Conservation (phyloP, 2,888 invertebrate species). For the Tipula helvola region DNA sequence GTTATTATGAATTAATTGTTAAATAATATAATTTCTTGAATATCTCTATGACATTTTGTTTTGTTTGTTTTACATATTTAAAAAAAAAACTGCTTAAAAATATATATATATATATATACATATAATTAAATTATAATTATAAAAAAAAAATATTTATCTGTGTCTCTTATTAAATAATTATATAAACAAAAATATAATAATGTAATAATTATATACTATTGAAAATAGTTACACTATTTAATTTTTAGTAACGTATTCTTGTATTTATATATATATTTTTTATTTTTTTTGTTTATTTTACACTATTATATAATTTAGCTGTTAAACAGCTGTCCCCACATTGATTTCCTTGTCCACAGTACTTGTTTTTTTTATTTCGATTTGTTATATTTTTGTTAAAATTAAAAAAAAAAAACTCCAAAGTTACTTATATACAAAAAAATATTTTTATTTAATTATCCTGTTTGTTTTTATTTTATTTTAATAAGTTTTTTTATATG, state of each 20-base stretch:
- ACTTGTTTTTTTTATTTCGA: not conserved
- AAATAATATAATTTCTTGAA: not conserved
- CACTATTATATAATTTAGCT: not conserved
- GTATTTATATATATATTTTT: not conserved
- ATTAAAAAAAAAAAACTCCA: not conserved
- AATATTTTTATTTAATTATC: not conserved
- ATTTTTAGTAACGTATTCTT: not conserved
- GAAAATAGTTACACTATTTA: not conserved
- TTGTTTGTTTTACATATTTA: not conserved
- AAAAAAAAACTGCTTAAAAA: not conserved
- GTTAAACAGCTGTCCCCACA: not conserved
- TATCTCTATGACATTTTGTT: not conserved
- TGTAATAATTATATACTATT: not conserved
- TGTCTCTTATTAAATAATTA: not conserved
- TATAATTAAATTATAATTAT: not conserved
- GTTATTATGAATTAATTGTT: not conserved
- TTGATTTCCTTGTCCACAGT: not conserved
- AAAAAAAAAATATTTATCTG: not conserved
- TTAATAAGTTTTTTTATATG: not conserved
- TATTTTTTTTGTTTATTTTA: not conserved
- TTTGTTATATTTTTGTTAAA: not conserved
- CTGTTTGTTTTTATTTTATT: not conserved
- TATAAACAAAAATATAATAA: not conserved
- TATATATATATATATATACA: not conserved
- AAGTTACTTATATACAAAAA: constrained; percentile 4